These are phyloP conservation scores for Phainopepla nitens DNA, from an alignment of 2,113 vertebrate genomes.

Conservation along the genomic window DNA sequence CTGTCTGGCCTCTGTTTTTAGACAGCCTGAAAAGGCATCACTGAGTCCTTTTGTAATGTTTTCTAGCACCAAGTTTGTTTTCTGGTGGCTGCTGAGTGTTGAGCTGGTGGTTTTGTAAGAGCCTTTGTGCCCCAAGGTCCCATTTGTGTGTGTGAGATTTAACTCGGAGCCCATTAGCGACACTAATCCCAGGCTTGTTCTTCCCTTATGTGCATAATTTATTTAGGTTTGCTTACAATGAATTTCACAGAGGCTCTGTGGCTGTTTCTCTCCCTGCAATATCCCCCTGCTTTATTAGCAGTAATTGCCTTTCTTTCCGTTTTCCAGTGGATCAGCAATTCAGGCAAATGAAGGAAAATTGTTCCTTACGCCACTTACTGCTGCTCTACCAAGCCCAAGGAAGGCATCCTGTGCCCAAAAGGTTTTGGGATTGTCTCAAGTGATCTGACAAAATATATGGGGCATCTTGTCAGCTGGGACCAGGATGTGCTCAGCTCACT, in stretches of 20 bases:
- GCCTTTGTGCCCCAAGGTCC: neutral
- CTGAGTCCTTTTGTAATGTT: neutral
- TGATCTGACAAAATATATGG: neutral
- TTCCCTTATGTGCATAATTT: neutral
- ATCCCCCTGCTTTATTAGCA: neutral
- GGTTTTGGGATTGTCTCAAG: neutral
- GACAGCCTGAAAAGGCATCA: neutral
- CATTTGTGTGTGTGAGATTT: neutral
- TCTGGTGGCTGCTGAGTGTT: neutral
- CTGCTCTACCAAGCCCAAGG: neutral
- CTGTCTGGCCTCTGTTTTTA: neutral
- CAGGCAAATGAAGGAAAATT: neutral
- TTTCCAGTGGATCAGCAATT: neutral
- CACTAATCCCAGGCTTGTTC: neutral
- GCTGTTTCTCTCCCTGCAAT: neutral
- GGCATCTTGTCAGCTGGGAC: neutral
- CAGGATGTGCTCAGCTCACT: neutral
- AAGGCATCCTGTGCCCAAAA: neutral
- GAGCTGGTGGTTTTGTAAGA: neutral
- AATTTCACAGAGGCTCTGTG: neutral
- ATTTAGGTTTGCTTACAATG: constrained; percentile 3
- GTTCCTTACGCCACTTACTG: neutral
- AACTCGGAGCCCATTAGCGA: neutral
- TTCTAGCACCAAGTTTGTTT: neutral
- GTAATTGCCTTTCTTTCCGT: neutral